phyloP scores from a whole-genome alignment of 2,888 invertebrate species.

The Geophilus truncorum region DNA sequence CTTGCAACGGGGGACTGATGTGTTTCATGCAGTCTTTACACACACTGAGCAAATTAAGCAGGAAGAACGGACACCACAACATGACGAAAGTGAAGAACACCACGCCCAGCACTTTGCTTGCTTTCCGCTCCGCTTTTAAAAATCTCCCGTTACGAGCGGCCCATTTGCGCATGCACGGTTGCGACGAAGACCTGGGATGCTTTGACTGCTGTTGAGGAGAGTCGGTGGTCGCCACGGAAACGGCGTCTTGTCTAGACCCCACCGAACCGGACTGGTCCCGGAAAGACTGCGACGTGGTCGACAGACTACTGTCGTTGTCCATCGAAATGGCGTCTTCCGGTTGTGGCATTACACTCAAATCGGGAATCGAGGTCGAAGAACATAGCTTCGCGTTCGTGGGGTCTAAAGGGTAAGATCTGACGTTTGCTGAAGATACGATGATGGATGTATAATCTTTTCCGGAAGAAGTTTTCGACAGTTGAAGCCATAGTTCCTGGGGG shows the following conservation, averaged over 20 bases:
- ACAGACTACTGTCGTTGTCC: constrained; percentile 31
- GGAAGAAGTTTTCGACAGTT: constrained; percentile 33
- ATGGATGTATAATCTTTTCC: background rate
- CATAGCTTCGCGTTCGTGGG: too few relatives aligned
- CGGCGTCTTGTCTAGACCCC: constrained; percentile 17
- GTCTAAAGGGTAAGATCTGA: too few relatives aligned
- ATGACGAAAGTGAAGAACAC: constrained; percentile 92
- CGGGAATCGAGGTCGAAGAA: background rate
- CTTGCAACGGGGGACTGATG: constrained; percentile 67
- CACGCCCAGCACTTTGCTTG: constrained; percentile 89
- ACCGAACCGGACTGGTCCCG: constrained; percentile 29
- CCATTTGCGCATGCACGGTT: constrained; percentile 35
- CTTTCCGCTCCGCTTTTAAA: constrained; percentile 76
- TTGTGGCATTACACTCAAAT: background rate
- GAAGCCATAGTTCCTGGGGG: constrained; percentile 33
- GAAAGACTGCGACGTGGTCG: constrained; percentile 25
- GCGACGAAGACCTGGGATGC: background rate
- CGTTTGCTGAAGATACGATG: too few relatives aligned
- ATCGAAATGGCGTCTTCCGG: background rate
- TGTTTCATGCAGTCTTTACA: constrained; percentile 65
- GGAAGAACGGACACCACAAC: constrained; percentile 93
- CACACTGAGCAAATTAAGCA: constrained; percentile 76
- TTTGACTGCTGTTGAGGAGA: background rate
- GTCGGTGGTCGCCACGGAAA: too few relatives aligned
- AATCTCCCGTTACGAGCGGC: constrained; percentile 37